Evolutionary conservation across 2,113 vertebrate genomes (phyloP).

Genomic region (Apeltes quadracus): DNA sequence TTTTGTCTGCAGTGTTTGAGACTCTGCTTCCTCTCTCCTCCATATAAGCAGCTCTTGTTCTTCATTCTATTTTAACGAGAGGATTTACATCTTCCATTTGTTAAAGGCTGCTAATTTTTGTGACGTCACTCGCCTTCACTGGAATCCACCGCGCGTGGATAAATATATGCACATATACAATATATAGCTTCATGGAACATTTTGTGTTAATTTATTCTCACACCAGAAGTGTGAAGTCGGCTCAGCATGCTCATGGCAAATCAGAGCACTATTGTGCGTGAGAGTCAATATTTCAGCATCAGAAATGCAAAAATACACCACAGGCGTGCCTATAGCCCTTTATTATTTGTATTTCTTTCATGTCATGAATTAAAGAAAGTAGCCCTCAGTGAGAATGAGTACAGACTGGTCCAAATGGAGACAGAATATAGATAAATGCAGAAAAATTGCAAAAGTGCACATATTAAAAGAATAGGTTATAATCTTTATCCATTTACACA

Average conservation of each 20-base stretch:
- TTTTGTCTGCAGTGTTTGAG: slow-evolving; percentile 23
- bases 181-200: slow-evolving; percentile 26
- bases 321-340: neutral
- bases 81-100: slow-evolving; percentile 61
- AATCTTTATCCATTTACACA: too few relatives aligned
- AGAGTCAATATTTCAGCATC: slow-evolving; percentile 17
- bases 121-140: slow-evolving; percentile 49
- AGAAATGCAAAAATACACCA: slow-evolving; percentile 2
- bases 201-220: slow-evolving; percentile 51
- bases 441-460: neutral
- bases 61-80: slow-evolving; percentile 49
- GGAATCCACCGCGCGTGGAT: slow-evolving; percentile 22
- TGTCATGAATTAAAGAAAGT: slow-evolving; percentile 17
- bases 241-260: slow-evolving; percentile 10
- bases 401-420: neutral
- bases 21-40: slow-evolving; percentile 17
- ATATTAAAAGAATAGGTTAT: too few relatives aligned
- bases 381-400: neutral
- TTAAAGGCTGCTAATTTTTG: slow-evolving; percentile 55
- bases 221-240: slow-evolving; percentile 27
- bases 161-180: neutral
- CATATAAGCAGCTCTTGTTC: slow-evolving; percentile 36
- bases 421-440: neutral
- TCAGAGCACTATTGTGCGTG: neutral
- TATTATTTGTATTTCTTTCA: slow-evolving; percentile 1